Evolutionary conservation across 2,797 vertebrate species (phyloP).

Genomic region (Helostoma temminkii): DNA sequence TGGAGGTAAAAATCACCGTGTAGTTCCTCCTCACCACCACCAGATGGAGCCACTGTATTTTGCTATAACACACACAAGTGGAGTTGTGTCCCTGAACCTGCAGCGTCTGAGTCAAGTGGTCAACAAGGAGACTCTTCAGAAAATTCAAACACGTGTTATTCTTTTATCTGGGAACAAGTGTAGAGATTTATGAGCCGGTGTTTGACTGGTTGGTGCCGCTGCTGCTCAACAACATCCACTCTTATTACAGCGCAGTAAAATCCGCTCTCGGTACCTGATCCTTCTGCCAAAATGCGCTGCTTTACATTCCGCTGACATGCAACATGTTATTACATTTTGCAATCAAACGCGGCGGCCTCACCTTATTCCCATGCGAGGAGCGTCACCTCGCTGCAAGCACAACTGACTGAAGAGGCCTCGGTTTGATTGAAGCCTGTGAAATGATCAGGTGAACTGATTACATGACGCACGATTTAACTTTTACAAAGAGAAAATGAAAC

Average conservation of each 20-base stretch:
- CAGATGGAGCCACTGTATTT: slow-evolving; percentile 61
- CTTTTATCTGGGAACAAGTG: not conserved
- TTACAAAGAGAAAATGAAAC: not conserved
- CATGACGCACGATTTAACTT: not conserved
- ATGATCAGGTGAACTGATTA: not conserved
- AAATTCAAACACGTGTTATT: not conserved
- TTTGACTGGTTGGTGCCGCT: not conserved
- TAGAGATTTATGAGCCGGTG: rapidly evolving
- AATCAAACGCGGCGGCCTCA: not conserved
- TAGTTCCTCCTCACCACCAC: slow-evolving; percentile 21
- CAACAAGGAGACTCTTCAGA: not conserved
- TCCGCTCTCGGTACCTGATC: not conserved
- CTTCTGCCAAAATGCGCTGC: not conserved
- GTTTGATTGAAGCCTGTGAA: not conserved
- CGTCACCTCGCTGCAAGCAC: not conserved
- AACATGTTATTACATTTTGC: not conserved
- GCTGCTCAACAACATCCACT: not conserved
- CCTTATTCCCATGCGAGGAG: slow-evolving; percentile 2
- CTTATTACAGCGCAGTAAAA: not conserved
- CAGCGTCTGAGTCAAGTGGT: slow-evolving; percentile 20
- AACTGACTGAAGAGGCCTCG: slow-evolving; percentile 4
- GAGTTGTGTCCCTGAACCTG: not conserved
- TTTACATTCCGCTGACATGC: not conserved
- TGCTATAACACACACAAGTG: not conserved
- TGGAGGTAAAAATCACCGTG: not conserved